These are phyloP conservation scores for Spongilla lacustris DNA, from an alignment of 37 sponge, comb jelly and placozoan genomes.

Conservation along the genomic window DNA sequence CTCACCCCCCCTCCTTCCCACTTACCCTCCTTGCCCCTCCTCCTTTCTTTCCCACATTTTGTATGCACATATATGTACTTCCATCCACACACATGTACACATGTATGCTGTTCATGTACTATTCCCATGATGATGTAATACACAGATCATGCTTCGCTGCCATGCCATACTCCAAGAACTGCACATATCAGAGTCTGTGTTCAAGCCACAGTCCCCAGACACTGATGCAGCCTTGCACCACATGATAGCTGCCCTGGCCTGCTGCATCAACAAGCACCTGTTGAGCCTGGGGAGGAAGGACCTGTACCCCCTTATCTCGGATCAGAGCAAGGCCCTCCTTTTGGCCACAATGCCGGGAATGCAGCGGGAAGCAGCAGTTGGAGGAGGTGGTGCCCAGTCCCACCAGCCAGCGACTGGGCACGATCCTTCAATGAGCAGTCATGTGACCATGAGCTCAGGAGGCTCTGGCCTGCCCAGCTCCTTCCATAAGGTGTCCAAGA, in stretches of 20 bases:
- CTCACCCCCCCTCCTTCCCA: too few relatives aligned
- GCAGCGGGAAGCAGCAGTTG: neutral
- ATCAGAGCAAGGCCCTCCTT: constrained; percentile 21
- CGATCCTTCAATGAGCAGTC: constrained; percentile 6
- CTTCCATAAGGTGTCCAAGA: neutral
- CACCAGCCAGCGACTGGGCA: neutral
- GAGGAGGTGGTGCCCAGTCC: constrained; percentile 3
- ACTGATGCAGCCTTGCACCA: constrained; percentile 61
- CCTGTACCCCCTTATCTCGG: constrained; percentile 24
- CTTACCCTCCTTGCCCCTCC: neutral
- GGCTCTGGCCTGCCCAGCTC: neutral
- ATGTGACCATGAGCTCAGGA: constrained; percentile 17
- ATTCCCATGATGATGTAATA: neutral
- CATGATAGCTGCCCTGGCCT: constrained; percentile 74
- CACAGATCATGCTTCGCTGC: constrained; percentile 70
- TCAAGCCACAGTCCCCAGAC: neutral
- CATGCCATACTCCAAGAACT: constrained; percentile 65
- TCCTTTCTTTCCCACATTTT: neutral
- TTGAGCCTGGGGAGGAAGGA: constrained; percentile 8
- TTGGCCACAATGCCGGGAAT: constrained; percentile 8
- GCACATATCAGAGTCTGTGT: constrained; percentile 42
- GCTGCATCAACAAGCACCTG: constrained; percentile 47
- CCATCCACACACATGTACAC: constrained; percentile 2
- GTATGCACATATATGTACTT: too few relatives aligned
- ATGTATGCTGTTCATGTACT: neutral